These are phyloP conservation scores for Dryomyza anilis DNA, from an alignment of 2,888 invertebrate species.

Conservation along the genomic window DNA sequence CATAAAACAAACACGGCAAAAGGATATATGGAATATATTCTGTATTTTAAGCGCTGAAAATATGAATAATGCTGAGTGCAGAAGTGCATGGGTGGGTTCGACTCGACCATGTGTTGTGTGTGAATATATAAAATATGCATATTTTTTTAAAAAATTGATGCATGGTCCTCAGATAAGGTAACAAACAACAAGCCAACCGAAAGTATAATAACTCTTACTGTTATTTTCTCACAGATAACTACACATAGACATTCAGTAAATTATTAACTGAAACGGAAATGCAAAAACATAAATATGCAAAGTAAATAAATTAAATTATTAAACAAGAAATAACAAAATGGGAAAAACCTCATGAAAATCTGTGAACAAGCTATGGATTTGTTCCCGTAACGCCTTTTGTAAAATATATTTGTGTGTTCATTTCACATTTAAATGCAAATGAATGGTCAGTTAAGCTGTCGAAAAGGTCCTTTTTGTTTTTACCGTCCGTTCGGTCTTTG, in stretches of 20 bases:
- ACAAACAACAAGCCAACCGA: neutral
- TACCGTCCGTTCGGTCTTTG: neutral
- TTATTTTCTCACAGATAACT: no score
- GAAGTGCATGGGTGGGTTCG: neutral
- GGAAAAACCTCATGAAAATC: no score
- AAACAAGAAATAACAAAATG: no score
- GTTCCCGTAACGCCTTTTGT: neutral
- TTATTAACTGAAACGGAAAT: no score
- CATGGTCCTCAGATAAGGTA: constrained; percentile 7
- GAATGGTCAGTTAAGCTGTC: constrained; percentile 53
- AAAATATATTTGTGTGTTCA: constrained; percentile 17
- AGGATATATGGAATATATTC: no score
- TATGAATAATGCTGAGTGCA: neutral
- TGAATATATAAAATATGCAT: neutral
- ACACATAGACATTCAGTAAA: no score
- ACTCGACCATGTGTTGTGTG: neutral
- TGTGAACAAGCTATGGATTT: neutral
- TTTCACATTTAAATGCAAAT: constrained; percentile 47
- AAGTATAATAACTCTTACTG: constrained; percentile 1
- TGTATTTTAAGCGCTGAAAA: neutral
- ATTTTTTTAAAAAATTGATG: constrained; percentile 11
- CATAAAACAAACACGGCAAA: no score
- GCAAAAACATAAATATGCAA: no score
- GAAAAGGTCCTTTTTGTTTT: constrained; percentile 23
- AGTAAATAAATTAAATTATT: no score